phyloP scores from a whole-genome alignment of 2,113 vertebrate genomes.

The Ancistrus triradiatus region DNA sequence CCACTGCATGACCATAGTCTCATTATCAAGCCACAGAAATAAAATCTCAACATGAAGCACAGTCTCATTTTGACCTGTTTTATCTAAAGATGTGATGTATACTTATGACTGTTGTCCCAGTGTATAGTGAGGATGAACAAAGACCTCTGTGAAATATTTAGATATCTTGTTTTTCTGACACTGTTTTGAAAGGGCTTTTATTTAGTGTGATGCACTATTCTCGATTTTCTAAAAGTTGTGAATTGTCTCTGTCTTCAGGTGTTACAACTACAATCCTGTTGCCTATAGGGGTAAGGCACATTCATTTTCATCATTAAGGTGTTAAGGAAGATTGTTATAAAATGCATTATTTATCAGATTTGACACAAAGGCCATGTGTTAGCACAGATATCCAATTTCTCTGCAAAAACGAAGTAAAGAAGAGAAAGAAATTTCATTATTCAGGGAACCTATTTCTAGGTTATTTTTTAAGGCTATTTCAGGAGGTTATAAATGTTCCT shows the following conservation, averaged over 20 bases:
- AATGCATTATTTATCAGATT: constrained; percentile 73
- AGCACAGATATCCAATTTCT: constrained; percentile 57
- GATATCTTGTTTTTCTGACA: too few relatives aligned
- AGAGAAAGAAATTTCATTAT: constrained; percentile 64
- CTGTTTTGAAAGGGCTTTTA: not conserved
- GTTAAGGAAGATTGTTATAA: constrained; percentile 60
- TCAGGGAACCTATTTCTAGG: constrained; percentile 67
- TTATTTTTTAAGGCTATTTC: constrained; percentile 71
- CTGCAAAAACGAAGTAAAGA: constrained; percentile 62
- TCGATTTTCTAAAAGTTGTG: too few relatives aligned
- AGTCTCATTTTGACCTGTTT: too few relatives aligned
- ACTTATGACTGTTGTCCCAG: too few relatives aligned
- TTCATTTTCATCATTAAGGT: constrained; percentile 45
- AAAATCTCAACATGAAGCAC: too few relatives aligned
- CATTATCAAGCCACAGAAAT: too few relatives aligned
- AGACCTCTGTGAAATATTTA: too few relatives aligned
- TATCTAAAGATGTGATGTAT: too few relatives aligned
- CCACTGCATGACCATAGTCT: too few relatives aligned
- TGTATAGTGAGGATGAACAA: too few relatives aligned
- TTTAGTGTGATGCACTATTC: too few relatives aligned
- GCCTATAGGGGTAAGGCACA: constrained; percentile 28
- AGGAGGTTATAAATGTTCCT: constrained; percentile 74
- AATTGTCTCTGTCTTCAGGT: constrained; percentile 5
- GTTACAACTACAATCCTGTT: not conserved
- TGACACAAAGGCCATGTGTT: constrained; percentile 60